phyloP scores from a whole-genome alignment of 2,797 vertebrate genomes.

The Apodemus agrarius region DNA sequence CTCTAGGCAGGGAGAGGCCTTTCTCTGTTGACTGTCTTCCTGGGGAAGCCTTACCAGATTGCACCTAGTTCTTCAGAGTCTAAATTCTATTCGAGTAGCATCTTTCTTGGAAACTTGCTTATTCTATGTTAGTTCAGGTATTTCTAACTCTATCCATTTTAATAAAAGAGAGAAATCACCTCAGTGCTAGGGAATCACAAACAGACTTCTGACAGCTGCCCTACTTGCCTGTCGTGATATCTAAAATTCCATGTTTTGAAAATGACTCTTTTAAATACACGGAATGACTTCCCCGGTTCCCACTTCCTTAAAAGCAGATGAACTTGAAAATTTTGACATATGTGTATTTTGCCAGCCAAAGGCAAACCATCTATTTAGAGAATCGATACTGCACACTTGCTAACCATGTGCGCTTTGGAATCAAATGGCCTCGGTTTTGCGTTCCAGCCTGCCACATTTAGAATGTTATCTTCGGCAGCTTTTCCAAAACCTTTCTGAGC shows the following conservation, averaged over 20 bases:
- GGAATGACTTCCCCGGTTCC: slow-evolving; percentile 44
- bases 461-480: slow-evolving; percentile 56
- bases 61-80: not conserved
- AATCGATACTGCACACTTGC: slow-evolving; percentile 67
- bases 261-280: slow-evolving; percentile 45
- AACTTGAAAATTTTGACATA: slow-evolving; percentile 73
- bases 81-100: slow-evolving; percentile 52
- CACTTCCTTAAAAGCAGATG: slow-evolving; percentile 68
- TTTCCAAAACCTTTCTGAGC: slow-evolving; percentile 48
- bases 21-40: not conserved
- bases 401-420: slow-evolving; percentile 64
- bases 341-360: slow-evolving; percentile 75
- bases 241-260: slow-evolving; percentile 53
- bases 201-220: not conserved
- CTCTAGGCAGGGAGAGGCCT: not conserved
- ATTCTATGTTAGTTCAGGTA: slow-evolving; percentile 37
- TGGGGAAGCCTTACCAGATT: slow-evolving; percentile 35
- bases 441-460: slow-evolving; percentile 46
- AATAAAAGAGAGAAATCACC: slow-evolving; percentile 3
- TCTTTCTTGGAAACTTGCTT: slow-evolving; percentile 60
- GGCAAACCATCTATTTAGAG: slow-evolving; percentile 71
- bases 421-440: slow-evolving; percentile 19
- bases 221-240: not conserved
- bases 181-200: not conserved
- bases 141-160: slow-evolving; percentile 30